Evolutionary conservation across 2,888 invertebrate genomes (phyloP).

Genomic region (Lasioglossum figueresi): DNA sequence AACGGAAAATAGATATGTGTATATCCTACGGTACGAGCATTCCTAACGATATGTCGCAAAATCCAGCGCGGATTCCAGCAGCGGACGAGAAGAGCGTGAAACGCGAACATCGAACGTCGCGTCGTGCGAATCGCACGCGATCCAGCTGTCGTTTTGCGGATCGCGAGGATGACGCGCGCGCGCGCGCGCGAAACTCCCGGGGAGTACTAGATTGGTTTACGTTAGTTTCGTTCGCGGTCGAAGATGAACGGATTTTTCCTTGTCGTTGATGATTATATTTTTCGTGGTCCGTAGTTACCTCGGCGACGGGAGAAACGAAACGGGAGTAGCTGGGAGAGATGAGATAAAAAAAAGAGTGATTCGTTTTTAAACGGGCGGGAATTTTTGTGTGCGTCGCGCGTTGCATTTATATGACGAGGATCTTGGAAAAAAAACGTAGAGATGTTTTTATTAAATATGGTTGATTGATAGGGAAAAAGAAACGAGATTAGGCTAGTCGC

Average conservation of each 20-base stretch:
- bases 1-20: conserved; percentile 1
- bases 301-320: conserved; percentile 46
- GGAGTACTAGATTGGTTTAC: not conserved
- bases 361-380: conserved; percentile 7
- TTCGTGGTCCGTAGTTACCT: conserved; percentile 20
- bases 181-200: not conserved
- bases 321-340: conserved; percentile 6
- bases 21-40: conserved; percentile 29
- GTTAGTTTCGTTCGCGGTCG: not conserved
- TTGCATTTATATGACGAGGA: conserved; percentile 24
- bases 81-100: conserved; percentile 30
- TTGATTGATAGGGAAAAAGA: conserved; percentile 62
- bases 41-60: conserved; percentile 5
- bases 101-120: conserved; percentile 10
- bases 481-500: conserved; percentile 77
- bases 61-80: conserved; percentile 5
- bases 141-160: conserved; percentile 3
- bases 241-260: conserved; percentile 12
- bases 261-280: conserved; percentile 25
- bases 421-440: conserved; percentile 46
- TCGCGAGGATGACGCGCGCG: not conserved
- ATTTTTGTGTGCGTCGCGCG: not conserved
- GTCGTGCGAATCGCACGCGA: conserved; percentile 24
- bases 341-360: conserved; percentile 23
- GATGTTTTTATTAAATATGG: conserved; percentile 66